Evolutionary conservation across 2,113 vertebrate genomes (phyloP), one percentile per base, ranked within the genome.

Genomic region (Varanus salvator): DNA sequence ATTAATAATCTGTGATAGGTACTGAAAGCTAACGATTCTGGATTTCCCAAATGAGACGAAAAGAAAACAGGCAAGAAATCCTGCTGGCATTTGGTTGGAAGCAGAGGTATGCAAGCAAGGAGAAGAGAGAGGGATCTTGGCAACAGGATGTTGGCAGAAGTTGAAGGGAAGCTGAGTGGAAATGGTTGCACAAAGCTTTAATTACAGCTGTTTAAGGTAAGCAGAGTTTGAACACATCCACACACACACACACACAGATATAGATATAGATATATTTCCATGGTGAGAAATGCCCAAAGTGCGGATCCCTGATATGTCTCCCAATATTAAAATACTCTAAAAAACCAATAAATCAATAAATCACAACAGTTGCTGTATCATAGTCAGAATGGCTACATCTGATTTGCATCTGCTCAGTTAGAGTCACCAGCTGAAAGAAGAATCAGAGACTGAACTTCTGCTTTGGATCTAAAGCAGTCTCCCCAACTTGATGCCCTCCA

Each of bases 81-180:
- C 25, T 60, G n/a, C 50, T 76, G 29, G 78, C 25, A 44, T 31
- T 44, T 68, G 52, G 29, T 1, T 34, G n/a, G 48, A 92, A 92
- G 21, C 44, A 86, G 84, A 92, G 31, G 23, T 23, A 83, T 38
- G 9, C 71, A 87, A 72, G 52, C 82, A 48, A 75, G 88, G 38
- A 92, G 50, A 48, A 85, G 75, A 78, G 8, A 34, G 19, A 80
- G 0, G 29, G 4, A 84, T 69, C 60, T 0, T n/a, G 14, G 29
- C 87, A 81, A n/a, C 3, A n/a, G 9, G 25, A 29, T 34, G 34
- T 25, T 77, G 74, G 60, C 27, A 66, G 57, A 31, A 8, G 66
- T 83, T 83, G 38, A 82, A 15, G 68, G 31, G 12, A 8, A n/a
- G 44, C 78, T 87, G 91, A 89, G 27, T 86, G 85, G 93, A 89